Base-by-base conservation (phyloP, 2,113 vertebrate genomes). In the Halcyon senegalensis region DNA sequence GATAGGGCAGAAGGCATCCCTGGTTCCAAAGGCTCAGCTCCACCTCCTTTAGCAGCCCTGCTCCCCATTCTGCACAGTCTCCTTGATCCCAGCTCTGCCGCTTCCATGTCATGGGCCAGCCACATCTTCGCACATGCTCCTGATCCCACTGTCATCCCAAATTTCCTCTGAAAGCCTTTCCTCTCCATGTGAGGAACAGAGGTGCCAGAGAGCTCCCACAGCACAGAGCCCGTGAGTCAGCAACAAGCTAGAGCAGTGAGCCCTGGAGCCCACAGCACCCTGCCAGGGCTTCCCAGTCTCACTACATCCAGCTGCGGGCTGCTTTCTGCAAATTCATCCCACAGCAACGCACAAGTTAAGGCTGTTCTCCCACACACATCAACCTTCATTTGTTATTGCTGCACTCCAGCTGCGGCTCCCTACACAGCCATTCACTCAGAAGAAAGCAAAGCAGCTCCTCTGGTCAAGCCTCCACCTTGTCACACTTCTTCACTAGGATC, bases 171-270 rank as follows among this genome's bases (percentile, higher is more conserved):
- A 73, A 64, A 90, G 37, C 35, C 37, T 58, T 84, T 78, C 19
- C 31, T 59, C 63, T 13, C 11, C 2, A 0, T 1, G 0, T 31
- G 35, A 35, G 35, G 35, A 44, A 53, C 7, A 8, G 51, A 12
- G 27, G 30, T 55, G 44, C 28, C 37, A 31, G n/a, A 59, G 41
- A 62, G 44, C 28, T 86, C 55, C 59, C 20, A 24, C 27, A 46
- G 53, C 51, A 64, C 8, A 20, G 3, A 48, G n/a, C 37, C 56
- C 3, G 0, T 25, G 43, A 43, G 35, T 43, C 66, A 82, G 77
- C 4, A 9, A 1, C 3, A 28, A 69, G 33, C 13, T 69, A 51
- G 10, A 56, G 30, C 70, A 63, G 62, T 0, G 4, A 51, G 50
- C 15, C n/a, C 66, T n/a, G 37, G 41, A 78, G 75, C 41, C 72